A percentile compares a stretch with the other conserved stretches of the same genome.
phyloP scores from a whole-genome alignment of 30 jellyfish, hydroid and myxozoan species.

The Catostylus mosaicus region DNA sequence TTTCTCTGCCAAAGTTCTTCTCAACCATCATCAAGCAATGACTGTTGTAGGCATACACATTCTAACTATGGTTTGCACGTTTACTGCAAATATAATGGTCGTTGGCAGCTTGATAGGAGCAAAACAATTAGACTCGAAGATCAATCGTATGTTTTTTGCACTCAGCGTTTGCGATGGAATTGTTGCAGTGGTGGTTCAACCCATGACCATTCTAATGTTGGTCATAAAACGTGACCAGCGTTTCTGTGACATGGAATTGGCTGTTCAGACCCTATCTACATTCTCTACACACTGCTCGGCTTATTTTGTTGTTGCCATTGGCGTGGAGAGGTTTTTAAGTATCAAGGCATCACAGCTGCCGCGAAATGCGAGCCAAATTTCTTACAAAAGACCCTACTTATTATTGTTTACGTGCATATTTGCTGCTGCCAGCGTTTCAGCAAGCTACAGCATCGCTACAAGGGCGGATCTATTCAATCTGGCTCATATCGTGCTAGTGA shows the following conservation, averaged over 20 bases:
- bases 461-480: background rate
- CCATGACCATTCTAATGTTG: conserved; percentile 18
- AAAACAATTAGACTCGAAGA: conserved; percentile 57
- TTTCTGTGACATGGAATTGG: conserved; percentile 48
- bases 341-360: conserved; percentile 31
- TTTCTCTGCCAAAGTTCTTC: conserved; percentile 36
- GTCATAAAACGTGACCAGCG: conserved; percentile 3
- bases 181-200: conserved; percentile 57
- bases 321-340: conserved; percentile 57
- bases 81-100: conserved; percentile 33
- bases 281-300: conserved; percentile 58
- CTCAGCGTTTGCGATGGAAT: conserved; percentile 47
- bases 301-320: conserved; percentile 61
- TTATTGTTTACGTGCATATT: conserved; percentile 16
- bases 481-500: conserved; percentile 26
- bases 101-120: conserved; percentile 48
- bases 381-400: conserved; percentile 42
- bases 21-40: conserved; percentile 20
- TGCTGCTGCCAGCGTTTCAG: conserved; percentile 18
- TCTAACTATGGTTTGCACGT: conserved; percentile 14
- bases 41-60: conserved; percentile 7
- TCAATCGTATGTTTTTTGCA: conserved; percentile 68
- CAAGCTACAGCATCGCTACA: conserved; percentile 26
- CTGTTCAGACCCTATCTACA: conserved; percentile 27
- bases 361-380: background rate